Conservation (phyloP, 2,797 vertebrate genomes). For the Danio aesculapii region DNA sequence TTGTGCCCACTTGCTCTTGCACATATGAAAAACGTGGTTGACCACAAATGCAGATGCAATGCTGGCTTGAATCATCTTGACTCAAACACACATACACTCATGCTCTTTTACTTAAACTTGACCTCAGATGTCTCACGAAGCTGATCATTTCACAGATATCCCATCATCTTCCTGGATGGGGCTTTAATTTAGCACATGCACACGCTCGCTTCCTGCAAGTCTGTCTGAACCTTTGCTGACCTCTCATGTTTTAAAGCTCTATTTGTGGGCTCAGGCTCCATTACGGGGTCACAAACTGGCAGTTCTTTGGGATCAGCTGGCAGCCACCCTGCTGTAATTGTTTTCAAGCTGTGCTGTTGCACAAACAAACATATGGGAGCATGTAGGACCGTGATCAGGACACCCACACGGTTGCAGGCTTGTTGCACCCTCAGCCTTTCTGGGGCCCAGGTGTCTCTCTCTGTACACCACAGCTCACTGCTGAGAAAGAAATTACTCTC, state of each 20-base stretch:
- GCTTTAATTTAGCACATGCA: background rate
- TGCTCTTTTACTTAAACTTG: background rate
- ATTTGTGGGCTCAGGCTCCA: slow-evolving; percentile 51
- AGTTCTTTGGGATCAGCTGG: slow-evolving; percentile 49
- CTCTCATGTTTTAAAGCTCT: slow-evolving; percentile 32
- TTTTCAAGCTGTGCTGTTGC: slow-evolving; percentile 53
- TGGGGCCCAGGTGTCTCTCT: slow-evolving; percentile 18
- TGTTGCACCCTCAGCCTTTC: slow-evolving; percentile 7
- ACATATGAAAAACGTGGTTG: background rate
- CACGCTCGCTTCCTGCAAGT: background rate
- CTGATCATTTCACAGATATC: background rate
- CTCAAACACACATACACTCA: background rate
- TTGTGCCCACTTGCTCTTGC: background rate
- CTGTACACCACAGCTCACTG: background rate
- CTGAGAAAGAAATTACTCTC: slow-evolving; percentile 6
- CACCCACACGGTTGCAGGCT: slow-evolving; percentile 43
- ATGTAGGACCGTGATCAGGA: slow-evolving; percentile 34
- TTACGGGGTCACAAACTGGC: slow-evolving; percentile 56
- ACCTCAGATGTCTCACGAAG: background rate
- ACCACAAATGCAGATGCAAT: background rate
- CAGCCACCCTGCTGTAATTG: slow-evolving; percentile 56
- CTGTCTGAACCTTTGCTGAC: slow-evolving; percentile 35
- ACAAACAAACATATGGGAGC: slow-evolving; percentile 37
- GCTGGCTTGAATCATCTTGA: slow-evolving; percentile 7
- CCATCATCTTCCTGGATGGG: background rate